Evolutionary conservation across 2,797 vertebrate species (phyloP).

Genomic region (Rhodeus uyekii): DNA sequence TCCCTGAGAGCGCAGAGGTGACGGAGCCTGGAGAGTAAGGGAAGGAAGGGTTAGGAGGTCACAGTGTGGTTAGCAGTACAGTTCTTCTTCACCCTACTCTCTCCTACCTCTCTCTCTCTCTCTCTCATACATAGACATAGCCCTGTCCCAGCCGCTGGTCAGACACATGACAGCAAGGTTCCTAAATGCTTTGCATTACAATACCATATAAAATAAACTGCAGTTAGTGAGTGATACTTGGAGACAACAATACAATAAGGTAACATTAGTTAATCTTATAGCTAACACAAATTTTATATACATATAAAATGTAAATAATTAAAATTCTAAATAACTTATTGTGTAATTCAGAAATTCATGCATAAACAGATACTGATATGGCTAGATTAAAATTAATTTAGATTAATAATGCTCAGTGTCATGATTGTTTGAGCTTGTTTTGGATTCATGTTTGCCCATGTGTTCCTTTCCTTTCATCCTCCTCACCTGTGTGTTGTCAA

Average conservation of each 20-base stretch:
- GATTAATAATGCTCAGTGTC: no score
- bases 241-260: not conserved
- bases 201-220: not conserved
- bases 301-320: not conserved
- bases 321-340: not conserved
- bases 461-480: no score
- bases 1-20: conserved; percentile 74
- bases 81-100: conserved; percentile 55
- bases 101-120: conserved; percentile 48
- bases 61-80: conserved; percentile 73
- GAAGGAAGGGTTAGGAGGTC: conserved; percentile 67
- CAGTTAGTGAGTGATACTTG: not conserved
- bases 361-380: not conserved
- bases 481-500: no score
- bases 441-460: no score
- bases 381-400: not conserved
- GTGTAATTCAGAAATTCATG: not conserved
- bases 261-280: not conserved
- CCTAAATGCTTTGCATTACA: not conserved
- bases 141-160: not conserved
- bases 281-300: not conserved
- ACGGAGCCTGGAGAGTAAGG: conserved; percentile 72
- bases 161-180: not conserved
- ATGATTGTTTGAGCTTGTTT: no score
- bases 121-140: conserved; percentile 11